A percentile compares a stretch with the other conserved stretches of the same genome.
These are phyloP conservation scores for Amblyornis subalaris DNA, from an alignment of 2,113 vertebrate genomes.

Conservation along the genomic window DNA sequence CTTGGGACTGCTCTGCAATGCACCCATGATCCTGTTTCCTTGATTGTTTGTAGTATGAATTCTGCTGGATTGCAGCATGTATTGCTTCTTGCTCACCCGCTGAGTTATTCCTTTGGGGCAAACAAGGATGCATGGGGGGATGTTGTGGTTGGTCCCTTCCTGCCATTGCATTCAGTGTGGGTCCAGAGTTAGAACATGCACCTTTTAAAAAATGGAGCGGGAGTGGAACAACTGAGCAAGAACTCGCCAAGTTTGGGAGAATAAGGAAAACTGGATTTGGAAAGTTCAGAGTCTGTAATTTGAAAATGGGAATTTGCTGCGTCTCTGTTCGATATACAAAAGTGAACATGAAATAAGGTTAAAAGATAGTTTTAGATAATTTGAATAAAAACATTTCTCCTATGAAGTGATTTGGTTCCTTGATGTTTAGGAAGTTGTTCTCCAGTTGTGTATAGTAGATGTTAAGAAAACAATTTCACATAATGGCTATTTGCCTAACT, in stretches of 20 bases:
- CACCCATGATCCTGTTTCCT: not conserved
- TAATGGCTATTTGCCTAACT: not conserved
- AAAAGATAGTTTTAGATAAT: not conserved
- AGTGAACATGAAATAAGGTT: not conserved
- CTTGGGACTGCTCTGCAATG: not conserved
- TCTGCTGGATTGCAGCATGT: not conserved
- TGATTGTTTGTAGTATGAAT: not conserved
- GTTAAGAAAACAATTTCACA: not conserved
- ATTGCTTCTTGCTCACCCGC: not conserved
- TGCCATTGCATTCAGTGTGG: not conserved
- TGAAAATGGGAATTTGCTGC: not conserved
- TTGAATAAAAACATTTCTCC: not conserved
- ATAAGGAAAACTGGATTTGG: not conserved
- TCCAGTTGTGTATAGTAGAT: not conserved
- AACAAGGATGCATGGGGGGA: rapidly evolving
- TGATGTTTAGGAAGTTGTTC: not conserved
- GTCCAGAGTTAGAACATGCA: not conserved
- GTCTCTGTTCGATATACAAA: not conserved
- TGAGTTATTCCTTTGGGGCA: not conserved
- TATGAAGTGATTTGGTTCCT: not conserved
- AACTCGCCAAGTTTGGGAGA: not conserved
- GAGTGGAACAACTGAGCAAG: not conserved
- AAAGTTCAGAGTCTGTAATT: not conserved
- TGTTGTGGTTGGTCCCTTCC: not conserved
- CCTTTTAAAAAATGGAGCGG: not conserved